A percentile compares a stretch with the other conserved stretches of the same genome.
Conservation (phyloP, 1,140 invertebrate genomes). For the Cydia fagiglandana region DNA sequence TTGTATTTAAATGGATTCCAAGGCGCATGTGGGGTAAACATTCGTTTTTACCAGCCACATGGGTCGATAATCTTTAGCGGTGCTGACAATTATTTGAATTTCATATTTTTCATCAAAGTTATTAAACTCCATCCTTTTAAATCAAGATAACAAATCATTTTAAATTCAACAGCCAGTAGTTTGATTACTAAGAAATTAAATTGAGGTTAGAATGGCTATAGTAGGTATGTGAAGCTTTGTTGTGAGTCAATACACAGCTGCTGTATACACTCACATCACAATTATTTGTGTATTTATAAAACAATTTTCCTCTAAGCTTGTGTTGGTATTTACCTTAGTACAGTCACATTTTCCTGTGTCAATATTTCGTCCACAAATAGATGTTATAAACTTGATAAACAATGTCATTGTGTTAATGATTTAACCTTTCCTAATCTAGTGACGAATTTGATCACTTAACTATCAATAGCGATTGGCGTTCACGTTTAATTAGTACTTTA, state of each 20-base stretch:
- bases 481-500: too few relatives aligned
- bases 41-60: constrained; percentile 28
- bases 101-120: neutral
- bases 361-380: neutral
- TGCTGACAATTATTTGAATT: neutral
- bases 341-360: neutral
- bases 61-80: constrained; percentile 22
- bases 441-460: neutral
- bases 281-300: constrained; percentile 3
- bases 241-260: constrained; percentile 22
- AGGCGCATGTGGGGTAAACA: constrained; percentile 27
- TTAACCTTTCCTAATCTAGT: neutral
- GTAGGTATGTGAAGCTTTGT: constrained; percentile 6
- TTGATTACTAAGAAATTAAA: neutral
- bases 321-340: neutral
- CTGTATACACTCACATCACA: constrained; percentile 1
- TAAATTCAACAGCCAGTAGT: neutral
- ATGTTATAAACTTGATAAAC: neutral
- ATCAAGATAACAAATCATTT: neutral
- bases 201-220: constrained; percentile 29
- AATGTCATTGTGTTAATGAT: neutral
- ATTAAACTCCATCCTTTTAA: neutral
- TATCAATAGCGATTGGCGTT: neutral
- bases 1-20: neutral
- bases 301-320: constrained; percentile 14